Evolutionary conservation across 2,113 vertebrate species (phyloP).

Genomic region (Nycticorax nycticorax): DNA sequence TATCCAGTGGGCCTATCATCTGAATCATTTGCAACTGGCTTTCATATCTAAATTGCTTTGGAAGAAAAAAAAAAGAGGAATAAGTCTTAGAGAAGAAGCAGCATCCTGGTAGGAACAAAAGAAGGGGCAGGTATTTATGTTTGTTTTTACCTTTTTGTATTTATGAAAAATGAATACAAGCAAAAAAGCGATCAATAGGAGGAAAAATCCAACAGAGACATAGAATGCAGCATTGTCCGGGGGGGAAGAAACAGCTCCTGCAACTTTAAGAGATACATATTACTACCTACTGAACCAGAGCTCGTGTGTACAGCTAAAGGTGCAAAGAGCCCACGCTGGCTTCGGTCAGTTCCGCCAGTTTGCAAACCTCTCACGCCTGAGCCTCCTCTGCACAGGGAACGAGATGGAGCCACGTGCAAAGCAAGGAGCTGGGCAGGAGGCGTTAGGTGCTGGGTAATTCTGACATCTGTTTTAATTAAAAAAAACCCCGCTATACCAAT

Average conservation of each 20-base stretch:
- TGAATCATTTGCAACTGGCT: conserved; percentile 91
- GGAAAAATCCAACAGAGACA: conserved; percentile 50
- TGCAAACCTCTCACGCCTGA: neutral
- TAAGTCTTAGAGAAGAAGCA: neutral
- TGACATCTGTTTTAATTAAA: neutral
- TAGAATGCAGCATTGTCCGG: conserved; percentile 58
- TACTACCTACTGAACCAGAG: neutral
- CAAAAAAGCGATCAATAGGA: conserved; percentile 41
- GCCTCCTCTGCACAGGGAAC: neutral
- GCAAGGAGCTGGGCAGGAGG: neutral
- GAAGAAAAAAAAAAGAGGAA: neutral
- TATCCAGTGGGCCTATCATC: conserved; percentile 84
- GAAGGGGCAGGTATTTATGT: neutral
- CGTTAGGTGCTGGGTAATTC: neutral
- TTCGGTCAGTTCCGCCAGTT: neutral
- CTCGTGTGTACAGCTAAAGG: neutral
- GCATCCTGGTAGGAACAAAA: neutral
- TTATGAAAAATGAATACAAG: conserved; percentile 64
- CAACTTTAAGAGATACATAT: conserved; percentile 46
- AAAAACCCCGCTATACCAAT: too few relatives aligned
- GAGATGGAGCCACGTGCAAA: neutral
- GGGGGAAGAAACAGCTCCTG: conserved; percentile 57
- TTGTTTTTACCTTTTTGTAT: conserved; percentile 78
- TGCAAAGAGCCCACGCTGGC: rapidly evolving
- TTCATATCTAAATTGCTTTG: conserved; percentile 86